Conservation (phyloP, 1,140 invertebrate genomes). For the Papilio xuthus region DNA sequence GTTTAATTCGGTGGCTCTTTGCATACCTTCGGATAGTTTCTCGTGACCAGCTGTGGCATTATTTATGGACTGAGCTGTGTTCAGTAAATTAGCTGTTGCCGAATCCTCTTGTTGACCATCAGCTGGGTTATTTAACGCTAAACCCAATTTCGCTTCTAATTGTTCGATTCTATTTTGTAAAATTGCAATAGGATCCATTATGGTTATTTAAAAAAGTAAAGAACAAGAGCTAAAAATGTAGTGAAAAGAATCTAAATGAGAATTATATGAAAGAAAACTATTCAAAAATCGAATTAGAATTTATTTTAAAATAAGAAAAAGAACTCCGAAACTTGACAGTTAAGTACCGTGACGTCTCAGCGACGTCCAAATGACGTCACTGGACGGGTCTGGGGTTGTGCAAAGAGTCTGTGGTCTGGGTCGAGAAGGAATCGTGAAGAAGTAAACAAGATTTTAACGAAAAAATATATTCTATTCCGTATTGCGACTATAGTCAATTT, state of each 20-base stretch:
- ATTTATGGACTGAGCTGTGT: conserved; percentile 69
- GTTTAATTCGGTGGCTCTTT: conserved; percentile 76
- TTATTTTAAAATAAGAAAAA: conserved; percentile 27
- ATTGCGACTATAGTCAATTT: no score
- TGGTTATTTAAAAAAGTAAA: conserved; percentile 38
- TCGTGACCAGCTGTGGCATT: conserved; percentile 76
- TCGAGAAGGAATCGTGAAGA: no score
- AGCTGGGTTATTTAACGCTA: conserved; percentile 50
- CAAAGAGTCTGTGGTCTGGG: no score
- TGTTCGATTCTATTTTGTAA: conserved; percentile 79
- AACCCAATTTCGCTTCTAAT: conserved; percentile 78
- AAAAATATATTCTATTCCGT: no score
- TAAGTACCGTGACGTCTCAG: background rate
- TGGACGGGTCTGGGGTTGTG: background rate
- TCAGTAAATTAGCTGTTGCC: conserved; percentile 70
- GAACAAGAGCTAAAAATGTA: conserved; percentile 19
- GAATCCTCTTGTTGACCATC: conserved; percentile 73
- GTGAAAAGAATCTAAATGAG: conserved; percentile 25
- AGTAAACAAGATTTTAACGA: no score
- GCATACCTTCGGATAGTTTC: conserved; percentile 70
- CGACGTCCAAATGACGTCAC: background rate
- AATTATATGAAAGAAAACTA: background rate
- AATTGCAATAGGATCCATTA: conserved; percentile 77
- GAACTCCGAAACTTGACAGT: conserved; percentile 1
- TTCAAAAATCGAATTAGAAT: conserved; percentile 17